phyloP scores from a whole-genome alignment of 2,888 invertebrate genomes.

The Rugalucina vietnamica region DNA sequence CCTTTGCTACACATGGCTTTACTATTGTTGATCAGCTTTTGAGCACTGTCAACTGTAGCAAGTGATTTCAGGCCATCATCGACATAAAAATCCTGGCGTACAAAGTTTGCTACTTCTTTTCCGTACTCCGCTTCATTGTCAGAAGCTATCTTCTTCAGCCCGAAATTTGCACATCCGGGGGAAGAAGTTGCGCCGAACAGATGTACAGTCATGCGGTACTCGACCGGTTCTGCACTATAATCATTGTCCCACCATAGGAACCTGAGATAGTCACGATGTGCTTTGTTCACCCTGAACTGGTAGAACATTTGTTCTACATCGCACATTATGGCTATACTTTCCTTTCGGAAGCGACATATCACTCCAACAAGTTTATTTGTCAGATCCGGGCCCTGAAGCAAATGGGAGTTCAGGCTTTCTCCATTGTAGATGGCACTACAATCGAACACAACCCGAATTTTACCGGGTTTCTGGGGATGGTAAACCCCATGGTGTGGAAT shows the following conservation, averaged over 20 bases:
- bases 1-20: too few relatives aligned
- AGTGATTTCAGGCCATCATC: background rate
- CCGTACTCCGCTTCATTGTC: conserved; percentile 29
- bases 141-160: conserved; percentile 36
- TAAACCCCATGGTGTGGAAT: conserved; percentile 47
- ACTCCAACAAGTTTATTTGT: conserved; percentile 55
- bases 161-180: conserved; percentile 56
- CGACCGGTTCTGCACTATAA: conserved; percentile 8
- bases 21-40: too few relatives aligned
- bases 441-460: conserved; percentile 52
- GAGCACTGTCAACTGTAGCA: background rate
- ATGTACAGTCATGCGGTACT: conserved; percentile 58
- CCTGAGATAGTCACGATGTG: conserved; percentile 48
- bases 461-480: conserved; percentile 21
- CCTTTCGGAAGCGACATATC: conserved; percentile 45
- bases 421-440: conserved; percentile 43
- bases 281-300: conserved; percentile 33
- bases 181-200: conserved; percentile 59
- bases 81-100: background rate
- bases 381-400: conserved; percentile 56
- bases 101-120: background rate
- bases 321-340: conserved; percentile 47
- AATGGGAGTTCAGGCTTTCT: conserved; percentile 33
- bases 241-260: conserved; percentile 50
- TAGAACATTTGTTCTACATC: conserved; percentile 60